These are phyloP conservation scores for Mellilla xanthometata DNA, from an alignment of 2,888 invertebrate species.

Conservation along the genomic window DNA sequence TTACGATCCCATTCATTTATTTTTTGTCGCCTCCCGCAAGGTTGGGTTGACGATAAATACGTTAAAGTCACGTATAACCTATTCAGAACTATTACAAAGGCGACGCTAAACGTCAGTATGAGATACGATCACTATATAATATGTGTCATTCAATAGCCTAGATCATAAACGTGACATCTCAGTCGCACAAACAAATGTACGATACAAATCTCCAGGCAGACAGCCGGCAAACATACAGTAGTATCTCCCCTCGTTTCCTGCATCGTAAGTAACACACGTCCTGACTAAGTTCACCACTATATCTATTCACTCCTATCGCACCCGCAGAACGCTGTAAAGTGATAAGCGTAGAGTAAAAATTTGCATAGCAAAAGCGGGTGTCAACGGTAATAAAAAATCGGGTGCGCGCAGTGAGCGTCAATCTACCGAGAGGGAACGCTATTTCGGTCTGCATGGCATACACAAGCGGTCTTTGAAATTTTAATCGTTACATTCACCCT, in stretches of 20 bases:
- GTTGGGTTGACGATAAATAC: constrained; percentile 4
- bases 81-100: constrained; percentile 33
- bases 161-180: constrained; percentile 56
- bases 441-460: constrained; percentile 71
- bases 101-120: constrained; percentile 28
- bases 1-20: constrained; percentile 14
- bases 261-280: constrained; percentile 66
- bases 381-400: constrained; percentile 38
- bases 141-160: constrained; percentile 49
- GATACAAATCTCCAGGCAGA: constrained; percentile 68
- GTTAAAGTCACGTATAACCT: constrained; percentile 18
- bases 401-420: constrained; percentile 57
- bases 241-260: constrained; percentile 76
- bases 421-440: constrained; percentile 67
- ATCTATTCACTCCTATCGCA: constrained; percentile 33
- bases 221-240: constrained; percentile 56
- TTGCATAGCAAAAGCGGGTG: constrained; percentile 37
- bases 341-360: constrained; percentile 48
- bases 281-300: constrained; percentile 53
- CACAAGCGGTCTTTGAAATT: constrained; percentile 77
- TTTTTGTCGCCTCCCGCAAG: constrained; percentile 19
- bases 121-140: constrained; percentile 33
- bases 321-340: constrained; percentile 28
- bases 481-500: constrained; percentile 81
- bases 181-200: constrained; percentile 53